Percentiles rank a stretch among this genome's conserved stretches.
These are phyloP conservation scores for Dolomedes plantarius DNA, from an alignment of 2,888 invertebrate genomes.

Conservation along the genomic window DNA sequence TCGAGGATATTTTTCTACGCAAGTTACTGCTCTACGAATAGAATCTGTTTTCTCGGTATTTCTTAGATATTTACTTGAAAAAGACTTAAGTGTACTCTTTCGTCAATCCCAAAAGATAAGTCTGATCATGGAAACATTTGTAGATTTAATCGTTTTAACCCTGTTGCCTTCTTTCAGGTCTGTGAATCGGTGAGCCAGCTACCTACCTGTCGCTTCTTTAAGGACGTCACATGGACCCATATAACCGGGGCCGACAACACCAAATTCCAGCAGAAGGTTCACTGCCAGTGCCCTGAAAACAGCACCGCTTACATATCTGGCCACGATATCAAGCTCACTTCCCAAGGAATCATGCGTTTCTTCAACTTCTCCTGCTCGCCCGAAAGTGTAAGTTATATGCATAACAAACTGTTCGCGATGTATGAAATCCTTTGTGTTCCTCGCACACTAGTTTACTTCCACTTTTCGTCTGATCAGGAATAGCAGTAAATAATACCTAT, in stretches of 20 bases:
- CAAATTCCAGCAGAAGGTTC: constrained; percentile 85
- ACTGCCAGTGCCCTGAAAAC: constrained; percentile 89
- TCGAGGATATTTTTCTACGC: no score
- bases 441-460: no score
- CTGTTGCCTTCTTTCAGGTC: constrained; percentile 80
- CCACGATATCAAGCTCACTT: constrained; percentile 84
- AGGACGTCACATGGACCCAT: constrained; percentile 91
- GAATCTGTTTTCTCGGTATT: no score
- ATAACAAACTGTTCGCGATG: not conserved
- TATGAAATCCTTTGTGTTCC: no score
- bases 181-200: constrained; percentile 89
- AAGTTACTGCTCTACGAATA: no score
- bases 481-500: no score
- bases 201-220: constrained; percentile 86
- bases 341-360: constrained; percentile 83
- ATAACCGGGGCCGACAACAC: constrained; percentile 84
- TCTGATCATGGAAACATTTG: no score
- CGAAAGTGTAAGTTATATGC: constrained; percentile 84
- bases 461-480: no score
- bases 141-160: no score
- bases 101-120: no score
- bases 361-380: constrained; percentile 94
- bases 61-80: no score
- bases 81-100: no score
- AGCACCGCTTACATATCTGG: constrained; percentile 90